Base-by-base conservation (phyloP, 2,113 vertebrate genomes). In the Arenaria interpres region DNA sequence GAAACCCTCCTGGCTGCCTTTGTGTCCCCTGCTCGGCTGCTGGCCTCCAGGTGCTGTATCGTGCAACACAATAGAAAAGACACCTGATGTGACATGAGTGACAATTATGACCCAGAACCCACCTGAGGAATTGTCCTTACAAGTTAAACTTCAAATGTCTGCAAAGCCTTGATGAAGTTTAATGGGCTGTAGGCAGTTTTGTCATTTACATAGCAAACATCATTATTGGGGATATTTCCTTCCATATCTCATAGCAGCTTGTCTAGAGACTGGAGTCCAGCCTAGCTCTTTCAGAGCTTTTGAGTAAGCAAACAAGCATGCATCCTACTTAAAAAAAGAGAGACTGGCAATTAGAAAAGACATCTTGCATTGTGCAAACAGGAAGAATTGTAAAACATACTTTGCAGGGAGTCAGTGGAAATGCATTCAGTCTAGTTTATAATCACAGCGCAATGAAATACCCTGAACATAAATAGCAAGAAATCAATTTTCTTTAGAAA, bases 401-500 rank as follows among this genome's bases (percentile, higher is more conserved):
- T 96, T 93, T 66, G 87, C 80, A 88, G 92, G 93, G 92, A 97
- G 93, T 73, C 88, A 5, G 96, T 97, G 89, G 66, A 69, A 93
- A 82, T 8, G 41, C 54, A 6, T 94, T 96, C 83, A 53, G 94
- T 86, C 76, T 97, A 53, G 92, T 97, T 98, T 95, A 97, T 96
- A 96, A 97, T 96, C 95, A 96, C 92, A 96, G 94, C 87, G 97
- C 93, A 96, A 88, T 95, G 95, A 97, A 97, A 97, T 87, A 96
- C 85, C 33, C 94, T 14, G 69, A 85, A 93, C 84, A 81, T 97
- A 97, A 97, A 97, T 95, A 95, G 95, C 96, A 97, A 96, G 96
- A 94, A 97, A 98, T 98, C 95, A 96, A 97, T 98, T 97, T 97
- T 96, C 92, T 93, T 97, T 94, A 92, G 90, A 92, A 96, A 96